Conservation (phyloP, 37 sponge, comb jelly and placozoan species). For the Hexactinellida sp. region DNA sequence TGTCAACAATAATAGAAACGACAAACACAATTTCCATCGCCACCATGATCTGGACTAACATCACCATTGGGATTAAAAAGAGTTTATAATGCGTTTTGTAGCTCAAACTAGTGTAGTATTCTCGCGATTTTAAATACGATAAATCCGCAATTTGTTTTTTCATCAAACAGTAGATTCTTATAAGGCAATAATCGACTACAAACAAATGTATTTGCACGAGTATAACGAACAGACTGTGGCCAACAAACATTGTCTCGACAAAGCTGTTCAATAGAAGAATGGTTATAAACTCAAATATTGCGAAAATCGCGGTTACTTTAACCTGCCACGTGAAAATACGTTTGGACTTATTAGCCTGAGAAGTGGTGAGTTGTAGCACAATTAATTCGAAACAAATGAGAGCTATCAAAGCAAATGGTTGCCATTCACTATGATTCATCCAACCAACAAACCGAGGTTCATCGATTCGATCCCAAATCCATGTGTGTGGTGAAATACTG, state of each 20-base stretch:
- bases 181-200: background rate
- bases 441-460: background rate
- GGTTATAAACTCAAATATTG: background rate
- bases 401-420: background rate
- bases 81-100: background rate
- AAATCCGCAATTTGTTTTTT: background rate
- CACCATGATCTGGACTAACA: background rate
- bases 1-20: background rate
- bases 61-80: background rate
- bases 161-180: background rate
- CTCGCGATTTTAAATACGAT: background rate
- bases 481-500: background rate
- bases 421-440: background rate
- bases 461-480: background rate
- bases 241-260: background rate
- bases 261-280: background rate
- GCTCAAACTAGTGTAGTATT: background rate
- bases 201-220: background rate
- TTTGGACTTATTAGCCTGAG: background rate
- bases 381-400: background rate
- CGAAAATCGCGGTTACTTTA: background rate
- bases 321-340: constrained; percentile 6
- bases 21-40: background rate
- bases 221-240: background rate
- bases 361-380: background rate